Percentiles rank a stretch among this genome's conserved stretches.
Conservation (phyloP, 2,888 invertebrate species). For the Trichopoda pennipes region DNA sequence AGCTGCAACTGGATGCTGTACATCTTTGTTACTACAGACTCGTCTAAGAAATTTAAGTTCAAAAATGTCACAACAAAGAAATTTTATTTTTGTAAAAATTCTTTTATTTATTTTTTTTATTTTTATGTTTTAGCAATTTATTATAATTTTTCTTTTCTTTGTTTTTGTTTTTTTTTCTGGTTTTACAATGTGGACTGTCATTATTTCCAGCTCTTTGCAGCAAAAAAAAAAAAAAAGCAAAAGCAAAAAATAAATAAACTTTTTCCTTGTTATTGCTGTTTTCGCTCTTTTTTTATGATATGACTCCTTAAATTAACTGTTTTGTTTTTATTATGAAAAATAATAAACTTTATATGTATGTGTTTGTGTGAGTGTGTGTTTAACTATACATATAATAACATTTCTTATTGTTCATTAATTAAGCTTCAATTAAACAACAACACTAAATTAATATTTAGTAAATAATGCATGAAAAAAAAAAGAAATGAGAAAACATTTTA, state of each 20-base stretch:
- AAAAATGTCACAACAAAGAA: neutral
- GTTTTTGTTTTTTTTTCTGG: too few species aligned
- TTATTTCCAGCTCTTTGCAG: neutral
- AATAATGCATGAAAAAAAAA: neutral
- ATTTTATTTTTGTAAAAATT: neutral
- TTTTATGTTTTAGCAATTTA: slow-evolving; percentile 9
- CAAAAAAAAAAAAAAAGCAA: neutral
- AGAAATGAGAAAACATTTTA: too few species aligned
- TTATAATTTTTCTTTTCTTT: slow-evolving; percentile 1
- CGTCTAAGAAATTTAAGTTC: neutral
- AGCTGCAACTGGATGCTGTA: neutral
- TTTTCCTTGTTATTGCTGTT: slow-evolving; percentile 2
- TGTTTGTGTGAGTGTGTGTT: neutral
- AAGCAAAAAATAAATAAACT: neutral
- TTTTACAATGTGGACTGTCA: slow-evolving; percentile 3
- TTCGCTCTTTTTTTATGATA: neutral
- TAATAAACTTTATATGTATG: neutral
- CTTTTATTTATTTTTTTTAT: neutral
- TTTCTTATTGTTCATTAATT: slow-evolving; percentile 51
- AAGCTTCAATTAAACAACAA: slow-evolving; percentile 56
- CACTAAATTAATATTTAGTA: slow-evolving; percentile 42
- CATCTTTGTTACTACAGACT: slow-evolving; percentile 4
- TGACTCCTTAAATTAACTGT: neutral
- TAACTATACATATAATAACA: neutral
- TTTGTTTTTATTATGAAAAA: neutral